Base-by-base conservation (phyloP, 2,888 invertebrate species). In the Nineta flava region DNA sequence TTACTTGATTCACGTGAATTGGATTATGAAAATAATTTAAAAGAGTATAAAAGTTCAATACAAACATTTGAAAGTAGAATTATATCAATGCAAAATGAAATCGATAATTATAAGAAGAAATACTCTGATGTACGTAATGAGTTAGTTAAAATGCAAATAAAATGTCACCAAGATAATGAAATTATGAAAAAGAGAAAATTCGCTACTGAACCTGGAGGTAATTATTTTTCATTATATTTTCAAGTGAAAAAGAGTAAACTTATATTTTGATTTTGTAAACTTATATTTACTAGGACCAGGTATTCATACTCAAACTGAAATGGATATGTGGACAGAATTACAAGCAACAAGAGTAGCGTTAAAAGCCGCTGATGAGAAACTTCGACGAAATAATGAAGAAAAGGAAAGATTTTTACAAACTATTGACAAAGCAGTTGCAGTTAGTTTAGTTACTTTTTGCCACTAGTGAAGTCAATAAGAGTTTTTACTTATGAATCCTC, bases 331-430 rank as follows among this genome's bases (percentile, higher is more conserved):
- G 47, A 58, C 59, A 0, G 61, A 64, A 53, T 49, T 60, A 15
- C 52, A 61, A 26, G 58, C 61, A 4, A 59, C 60, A 13, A 57
- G 59, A 35, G 58, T 59, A 1, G 56, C 60, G 5, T 53, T 64
- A 12, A 60, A 59, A 51, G 58, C 61, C 6, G 57, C 58, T 9
- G 60, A 62, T 53, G 62, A 65, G 43, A 59, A 60, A 52, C 54
- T 64, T 16, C 57, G 57, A 32, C 54, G 51, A 5, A 54, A 59
- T 31, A 58, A 62, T 40, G 56, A 59, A 21, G 62, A 63, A 50
- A 61, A 60, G 46, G 46, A 54, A 9, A 50, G 57, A 13, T 60
- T 61, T 48, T 60, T 58, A 15, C 59, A 60, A 44, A 59, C 58
- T 19, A 58, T 60, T 9, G 58, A 58, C 12, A 54, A 54, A 43